A percentile compares a stretch with the other conserved stretches of the same genome.
These are phyloP conservation scores for Apolygus lucorum DNA, from an alignment of 1,140 invertebrate species.

Conservation along the genomic window DNA sequence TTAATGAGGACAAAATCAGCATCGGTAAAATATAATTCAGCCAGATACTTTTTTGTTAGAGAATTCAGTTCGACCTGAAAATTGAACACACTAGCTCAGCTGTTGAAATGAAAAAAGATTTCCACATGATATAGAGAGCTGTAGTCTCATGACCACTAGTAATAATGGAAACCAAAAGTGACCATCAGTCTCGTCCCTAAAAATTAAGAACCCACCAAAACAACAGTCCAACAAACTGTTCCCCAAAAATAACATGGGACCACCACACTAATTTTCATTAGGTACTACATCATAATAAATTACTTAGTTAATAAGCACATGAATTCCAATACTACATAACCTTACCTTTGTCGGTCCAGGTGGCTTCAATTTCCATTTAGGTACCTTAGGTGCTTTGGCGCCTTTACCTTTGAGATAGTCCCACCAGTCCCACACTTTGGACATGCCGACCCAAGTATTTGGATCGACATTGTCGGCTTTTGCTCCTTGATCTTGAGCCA, in stretches of 20 bases:
- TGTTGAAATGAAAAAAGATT: not conserved
- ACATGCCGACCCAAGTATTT: not conserved
- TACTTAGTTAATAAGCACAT: not conserved
- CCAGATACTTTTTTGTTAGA: not conserved
- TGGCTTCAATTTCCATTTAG: not conserved
- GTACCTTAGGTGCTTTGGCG: not conserved
- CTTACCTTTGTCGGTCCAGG: not conserved
- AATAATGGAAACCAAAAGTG: no score
- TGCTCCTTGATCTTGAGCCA: no score
- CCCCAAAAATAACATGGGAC: not conserved
- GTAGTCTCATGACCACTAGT: not conserved
- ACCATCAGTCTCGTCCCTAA: no score
- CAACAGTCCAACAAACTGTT: not conserved
- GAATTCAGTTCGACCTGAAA: not conserved
- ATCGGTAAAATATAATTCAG: not conserved
- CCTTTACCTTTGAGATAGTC: not conserved
- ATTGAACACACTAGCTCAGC: not conserved
- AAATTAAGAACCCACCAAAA: no score
- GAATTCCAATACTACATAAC: not conserved
- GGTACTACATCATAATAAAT: not conserved
- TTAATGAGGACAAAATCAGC: slow-evolving; percentile 34
- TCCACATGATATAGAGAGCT: not conserved
- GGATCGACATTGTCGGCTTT: no score
- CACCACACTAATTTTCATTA: not conserved
- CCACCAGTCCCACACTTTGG: not conserved